Evolutionary conservation across 2,113 vertebrate genomes (phyloP), one percentile per base, ranked within the genome.

Genomic region (Pogona vitticeps): DNA sequence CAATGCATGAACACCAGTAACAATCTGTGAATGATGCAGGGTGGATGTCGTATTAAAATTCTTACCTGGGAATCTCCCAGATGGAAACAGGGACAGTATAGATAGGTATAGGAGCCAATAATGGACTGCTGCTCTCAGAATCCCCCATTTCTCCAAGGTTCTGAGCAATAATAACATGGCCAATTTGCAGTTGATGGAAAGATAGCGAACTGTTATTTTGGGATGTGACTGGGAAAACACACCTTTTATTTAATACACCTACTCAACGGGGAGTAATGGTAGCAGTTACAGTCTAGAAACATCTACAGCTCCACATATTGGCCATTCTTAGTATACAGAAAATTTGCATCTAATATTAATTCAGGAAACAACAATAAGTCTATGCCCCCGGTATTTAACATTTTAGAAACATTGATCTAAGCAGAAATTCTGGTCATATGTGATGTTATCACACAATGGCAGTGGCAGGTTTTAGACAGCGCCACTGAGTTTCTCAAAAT

Each of bases 391-490:
- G 42, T 58, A 36, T 56, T 38, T 82, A 82, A 6, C n/a, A 14
- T 28, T 67, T 56, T 17, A 36, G 63, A 52, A 85, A 77, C 36
- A 28, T 9, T 58, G 92, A 94, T 96, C 92, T 96, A 87, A 96
- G 96, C 95, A 96, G 94, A 92, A 95, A 93, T 96, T 95, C 92
- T 93, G 95, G 96, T 94, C 95, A 96, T 96, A 95, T 94, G 95
- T 52, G 33, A 40, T 96, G 96, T 96, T 95, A 95, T 92, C 94
- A 91, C 94, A 95, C 96, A 96, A 96, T 96, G 94, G 94, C 93
- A 95, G 96, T 96, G 96, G 96, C 95, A 95, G 95, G 96, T 96
- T 96, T 97, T 96, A 96, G 96, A 96, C 95, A 95, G 94, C 88
- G 93, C 95, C 96, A 95, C 87, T 94, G 96, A 96, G 96, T 96